Evolutionary conservation across 2,888 invertebrate species (phyloP).

Genomic region (Drosophila percnosoma): DNA sequence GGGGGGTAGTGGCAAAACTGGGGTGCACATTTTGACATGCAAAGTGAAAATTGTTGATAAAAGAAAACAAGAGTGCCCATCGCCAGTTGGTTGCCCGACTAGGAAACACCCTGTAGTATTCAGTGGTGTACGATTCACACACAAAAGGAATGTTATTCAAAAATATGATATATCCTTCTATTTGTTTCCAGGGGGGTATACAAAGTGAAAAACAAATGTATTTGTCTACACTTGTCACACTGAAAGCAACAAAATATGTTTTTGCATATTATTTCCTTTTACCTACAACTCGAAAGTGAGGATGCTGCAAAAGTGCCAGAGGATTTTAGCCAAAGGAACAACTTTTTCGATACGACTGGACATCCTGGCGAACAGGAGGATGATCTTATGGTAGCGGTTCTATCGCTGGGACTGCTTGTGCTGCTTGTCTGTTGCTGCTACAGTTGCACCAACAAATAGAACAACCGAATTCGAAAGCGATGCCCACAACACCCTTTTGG

Average conservation of each 20-base stretch:
- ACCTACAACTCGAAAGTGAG: neutral
- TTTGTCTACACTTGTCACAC: conserved; percentile 15
- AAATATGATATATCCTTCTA: neutral
- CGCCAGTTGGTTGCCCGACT: too few relatives aligned
- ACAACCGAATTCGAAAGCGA: neutral
- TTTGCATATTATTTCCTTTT: neutral
- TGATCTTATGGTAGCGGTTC: conserved; percentile 1
- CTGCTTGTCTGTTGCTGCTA: conserved; percentile 41
- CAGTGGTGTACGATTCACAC: neutral
- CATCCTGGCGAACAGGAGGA: conserved; percentile 22
- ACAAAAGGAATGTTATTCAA: neutral
- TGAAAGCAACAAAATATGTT: neutral
- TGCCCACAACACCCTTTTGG: neutral
- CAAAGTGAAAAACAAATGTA: conserved; percentile 19
- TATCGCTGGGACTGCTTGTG: conserved; percentile 25
- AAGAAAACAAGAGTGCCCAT: conserved; percentile 25
- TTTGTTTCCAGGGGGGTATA: neutral
- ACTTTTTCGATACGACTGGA: conserved; percentile 1
- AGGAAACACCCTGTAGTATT: neutral
- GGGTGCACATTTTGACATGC: conserved; percentile 39
- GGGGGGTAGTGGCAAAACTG: neutral
- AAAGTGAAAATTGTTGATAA: conserved; percentile 66
- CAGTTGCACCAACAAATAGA: conserved; percentile 25
- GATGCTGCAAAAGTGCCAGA: neutral
- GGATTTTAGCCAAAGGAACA: neutral